Evolutionary conservation across 2,113 vertebrate species (phyloP), one percentile per base, ranked within the genome.

Genomic region (Thalassarche chlororhynchos): DNA sequence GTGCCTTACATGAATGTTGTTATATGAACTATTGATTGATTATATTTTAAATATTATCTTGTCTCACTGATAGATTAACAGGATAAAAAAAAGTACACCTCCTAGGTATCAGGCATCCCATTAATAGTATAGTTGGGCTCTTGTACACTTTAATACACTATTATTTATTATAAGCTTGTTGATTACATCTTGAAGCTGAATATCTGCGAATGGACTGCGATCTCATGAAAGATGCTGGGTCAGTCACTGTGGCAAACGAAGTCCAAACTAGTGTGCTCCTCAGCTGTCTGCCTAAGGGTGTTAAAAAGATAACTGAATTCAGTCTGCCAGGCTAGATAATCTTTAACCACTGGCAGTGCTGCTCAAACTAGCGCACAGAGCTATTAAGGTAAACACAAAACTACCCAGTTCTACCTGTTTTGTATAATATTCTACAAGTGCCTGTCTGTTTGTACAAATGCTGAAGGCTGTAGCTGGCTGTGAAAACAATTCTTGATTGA

Each of bases 131-230:
- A 79, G 8, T 32, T 15, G 62, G 54, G 25, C 40, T 87, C 38
- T 76, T 54, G 62, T 54, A n/a, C 23, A 16, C 26, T 80, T 94
- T 29, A 38, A 46, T 75, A 44, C 87, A 49, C 2, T 24, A 61
- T 72, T 69, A 69, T 96, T 97, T 91, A 95, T 96, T 90, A 38
- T 70, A 86, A 82, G 77, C 42, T 81, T 14, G 2, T 42, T 58
- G 75, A 52, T 93, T 96, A 85, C 72, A 95, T 54, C 72, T 92
- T 86, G 44, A 93, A 84, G 91, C 88, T 65, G 74, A 58, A 20
- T 70, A 95, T 89, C 79, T 94, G 69, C 12, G 2, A 71, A 88
- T 68, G 14, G 31, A 55, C 10, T 70, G 47, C 5, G 3, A 61
- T 87, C 17, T 77, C 14, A 21, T 84, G 86, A 68, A 79, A 91